Conservation (phyloP, 2,888 invertebrate species). For the Scotopteryx bipunctaria region DNA sequence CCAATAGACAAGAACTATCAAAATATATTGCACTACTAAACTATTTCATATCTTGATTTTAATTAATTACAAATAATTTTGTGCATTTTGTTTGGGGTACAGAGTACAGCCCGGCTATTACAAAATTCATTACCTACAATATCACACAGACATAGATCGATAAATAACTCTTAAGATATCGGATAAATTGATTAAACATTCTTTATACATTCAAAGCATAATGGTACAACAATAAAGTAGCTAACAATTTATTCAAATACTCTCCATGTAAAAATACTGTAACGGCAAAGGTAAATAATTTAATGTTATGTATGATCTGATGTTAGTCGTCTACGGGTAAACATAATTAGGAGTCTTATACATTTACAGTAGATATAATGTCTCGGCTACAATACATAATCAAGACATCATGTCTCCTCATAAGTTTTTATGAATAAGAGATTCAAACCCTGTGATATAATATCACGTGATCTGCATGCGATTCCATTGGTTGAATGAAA, state of each 20-base stretch:
- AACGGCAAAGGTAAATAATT: neutral
- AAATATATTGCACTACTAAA: constrained; percentile 32
- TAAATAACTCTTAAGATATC: neutral
- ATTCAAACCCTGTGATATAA: neutral
- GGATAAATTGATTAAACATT: too few relatives aligned
- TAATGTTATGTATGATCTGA: too few relatives aligned
- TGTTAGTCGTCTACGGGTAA: too few relatives aligned
- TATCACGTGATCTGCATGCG: too few relatives aligned
- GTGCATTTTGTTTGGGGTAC: constrained; percentile 11
- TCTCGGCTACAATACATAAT: too few relatives aligned
- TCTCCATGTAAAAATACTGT: constrained; percentile 1
- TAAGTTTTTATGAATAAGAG: neutral
- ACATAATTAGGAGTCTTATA: too few relatives aligned
- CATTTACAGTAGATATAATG: too few relatives aligned
- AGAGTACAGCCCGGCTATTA: constrained; percentile 12
- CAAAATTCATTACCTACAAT: constrained; percentile 31
- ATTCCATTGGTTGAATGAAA: constrained; percentile 1
- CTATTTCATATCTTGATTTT: constrained; percentile 14
- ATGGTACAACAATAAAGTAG: too few relatives aligned
- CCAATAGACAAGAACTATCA: constrained; percentile 25
- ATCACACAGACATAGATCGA: constrained; percentile 29
- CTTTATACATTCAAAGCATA: too few relatives aligned
- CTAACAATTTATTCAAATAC: too few relatives aligned
- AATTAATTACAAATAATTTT: constrained; percentile 19
- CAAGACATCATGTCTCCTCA: too few relatives aligned